Conservation (phyloP, 2,888 invertebrate species). For the Tiliacea aurago region DNA sequence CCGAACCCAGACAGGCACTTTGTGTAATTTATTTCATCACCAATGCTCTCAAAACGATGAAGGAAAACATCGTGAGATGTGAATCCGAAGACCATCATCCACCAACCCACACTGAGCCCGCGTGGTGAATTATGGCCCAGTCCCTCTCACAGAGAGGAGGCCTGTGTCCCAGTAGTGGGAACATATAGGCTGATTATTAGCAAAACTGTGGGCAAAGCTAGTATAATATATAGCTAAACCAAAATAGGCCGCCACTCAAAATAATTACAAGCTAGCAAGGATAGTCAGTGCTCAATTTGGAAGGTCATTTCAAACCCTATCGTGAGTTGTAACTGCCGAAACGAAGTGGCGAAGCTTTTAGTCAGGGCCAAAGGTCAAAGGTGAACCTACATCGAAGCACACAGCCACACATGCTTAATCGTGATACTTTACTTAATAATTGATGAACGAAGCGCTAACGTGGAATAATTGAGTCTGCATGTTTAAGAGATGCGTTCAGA, state of each 20-base stretch:
- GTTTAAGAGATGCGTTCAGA: slow-evolving; percentile 23
- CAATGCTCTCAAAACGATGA: background rate
- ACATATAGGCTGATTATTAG: background rate
- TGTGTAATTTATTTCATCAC: background rate
- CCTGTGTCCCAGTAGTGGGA: background rate
- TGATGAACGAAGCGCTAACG: slow-evolving; percentile 54
- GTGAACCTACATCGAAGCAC: slow-evolving; percentile 28
- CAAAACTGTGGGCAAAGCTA: background rate
- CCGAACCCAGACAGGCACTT: no score
- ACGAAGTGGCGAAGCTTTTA: slow-evolving; percentile 46
- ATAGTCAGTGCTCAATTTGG: slow-evolving; percentile 34
- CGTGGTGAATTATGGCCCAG: background rate
- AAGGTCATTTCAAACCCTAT: slow-evolving; percentile 48
- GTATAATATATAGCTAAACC: background rate
- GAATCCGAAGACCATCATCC: background rate
- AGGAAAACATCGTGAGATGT: background rate
- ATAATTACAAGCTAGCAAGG: slow-evolving; percentile 28
- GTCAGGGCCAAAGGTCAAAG: slow-evolving; percentile 51
- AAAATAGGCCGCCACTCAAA: slow-evolving; percentile 33
- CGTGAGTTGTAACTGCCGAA: slow-evolving; percentile 47
- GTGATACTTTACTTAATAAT: slow-evolving; percentile 55
- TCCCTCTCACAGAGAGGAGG: no score
- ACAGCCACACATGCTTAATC: slow-evolving; percentile 19
- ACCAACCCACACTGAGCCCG: no score
- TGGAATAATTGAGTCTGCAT: slow-evolving; percentile 55